phyloP scores from a whole-genome alignment of 1,140 invertebrate genomes.

The Yoshiicerus persimilis region DNA sequence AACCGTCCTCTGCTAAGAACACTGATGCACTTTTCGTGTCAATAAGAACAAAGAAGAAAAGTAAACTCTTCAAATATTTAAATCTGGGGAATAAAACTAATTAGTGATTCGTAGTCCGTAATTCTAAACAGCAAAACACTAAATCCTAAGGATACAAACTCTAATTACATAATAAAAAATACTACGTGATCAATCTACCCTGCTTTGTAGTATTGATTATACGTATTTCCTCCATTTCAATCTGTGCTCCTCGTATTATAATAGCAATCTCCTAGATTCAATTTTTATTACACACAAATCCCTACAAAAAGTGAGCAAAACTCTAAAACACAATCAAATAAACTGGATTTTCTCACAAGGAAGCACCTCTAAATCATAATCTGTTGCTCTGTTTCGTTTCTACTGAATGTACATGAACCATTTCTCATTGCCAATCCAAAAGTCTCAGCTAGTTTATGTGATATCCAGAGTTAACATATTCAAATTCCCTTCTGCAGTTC shows the following conservation, averaged over 20 bases:
- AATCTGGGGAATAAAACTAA: no score
- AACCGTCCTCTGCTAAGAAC: background rate
- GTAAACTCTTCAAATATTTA: no score
- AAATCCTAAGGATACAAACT: background rate
- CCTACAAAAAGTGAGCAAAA: background rate
- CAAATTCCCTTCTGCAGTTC: background rate
- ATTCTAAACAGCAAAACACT: no score
- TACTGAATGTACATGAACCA: background rate
- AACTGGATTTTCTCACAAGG: slow-evolving; percentile 18
- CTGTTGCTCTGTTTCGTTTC: background rate
- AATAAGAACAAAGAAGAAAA: background rate
- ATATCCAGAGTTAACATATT: background rate
- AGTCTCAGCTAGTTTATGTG: background rate
- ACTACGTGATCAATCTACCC: background rate
- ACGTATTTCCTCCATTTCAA: background rate
- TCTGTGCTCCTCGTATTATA: background rate
- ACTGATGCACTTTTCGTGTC: background rate
- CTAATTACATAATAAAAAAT: background rate
- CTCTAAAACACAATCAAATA: background rate
- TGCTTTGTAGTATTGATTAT: background rate
- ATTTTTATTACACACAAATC: background rate
- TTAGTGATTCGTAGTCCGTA: no score
- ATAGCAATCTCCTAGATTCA: background rate
- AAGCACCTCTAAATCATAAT: background rate
- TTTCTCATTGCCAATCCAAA: background rate